Evolutionary conservation across 1,140 invertebrate genomes (phyloP), one percentile per base, ranked within the genome.

Genomic region (Eupristina koningsbergeri): DNA sequence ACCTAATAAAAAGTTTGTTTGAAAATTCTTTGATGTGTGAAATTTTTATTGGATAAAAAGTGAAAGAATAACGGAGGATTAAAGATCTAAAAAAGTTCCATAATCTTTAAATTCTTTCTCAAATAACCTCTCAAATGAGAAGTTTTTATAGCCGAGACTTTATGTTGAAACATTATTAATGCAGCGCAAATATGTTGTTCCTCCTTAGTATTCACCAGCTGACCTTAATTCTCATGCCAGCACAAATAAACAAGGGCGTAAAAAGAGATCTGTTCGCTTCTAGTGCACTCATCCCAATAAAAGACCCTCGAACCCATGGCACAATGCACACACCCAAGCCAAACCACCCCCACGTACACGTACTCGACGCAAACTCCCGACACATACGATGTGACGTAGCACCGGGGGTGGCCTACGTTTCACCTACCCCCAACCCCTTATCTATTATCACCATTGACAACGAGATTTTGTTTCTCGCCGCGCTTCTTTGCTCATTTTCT

Each of bases 281-380:
- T 75, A 75, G 41, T 36, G 47, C 67, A 80, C 79, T 80, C 67
- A 39, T 71, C 67, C 50, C 69, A 22, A 74, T 73, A 81, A 81
- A 81, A 74, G 80, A 74, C 64, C 69, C 50, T 74, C 69, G 34
- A 81, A 81, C 17, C 50, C 67, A 29, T 39, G 31, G 17, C 58
- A 78, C 76, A 53, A 73, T 81, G 15, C 39, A 53, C 19, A 53
- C 22, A 22, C 31, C 5, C 34, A n/a, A 73, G 69, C 69, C 69
- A 29, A 7, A n/a, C 0, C 69, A 13, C 69, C 7, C 45, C n/a
- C 34, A 22, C 17, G 19, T 47, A 73, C 6, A 58, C 53, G 26
- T 19, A 13, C 22, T 19, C 53, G 53, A 58, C n/a, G 7, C 39
- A 73, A 45, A 45, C 39, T 73, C 69, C 11, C 26, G n/a, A 26